Evolutionary conservation across 1,140 invertebrate genomes (phyloP).

Genomic region (Chymomyza costata): DNA sequence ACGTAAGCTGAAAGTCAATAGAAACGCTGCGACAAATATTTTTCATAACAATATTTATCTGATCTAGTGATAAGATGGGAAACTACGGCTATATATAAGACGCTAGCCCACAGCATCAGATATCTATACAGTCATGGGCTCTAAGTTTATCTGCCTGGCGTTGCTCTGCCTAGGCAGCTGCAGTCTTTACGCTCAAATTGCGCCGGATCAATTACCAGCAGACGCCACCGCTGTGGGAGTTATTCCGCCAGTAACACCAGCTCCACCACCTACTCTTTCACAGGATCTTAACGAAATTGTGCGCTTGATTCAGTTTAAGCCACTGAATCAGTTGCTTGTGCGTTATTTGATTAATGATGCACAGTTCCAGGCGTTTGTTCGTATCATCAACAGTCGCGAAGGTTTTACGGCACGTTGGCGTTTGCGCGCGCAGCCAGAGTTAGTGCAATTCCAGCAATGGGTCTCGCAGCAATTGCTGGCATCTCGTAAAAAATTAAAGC

Average conservation of each 20-base stretch:
- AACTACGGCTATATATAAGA: conserved; percentile 18
- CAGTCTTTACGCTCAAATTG: not conserved
- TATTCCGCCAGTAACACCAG: conserved; percentile 2
- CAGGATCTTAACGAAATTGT: conserved; percentile 57
- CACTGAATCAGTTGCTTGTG: conserved; percentile 43
- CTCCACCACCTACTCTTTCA: conserved; percentile 37
- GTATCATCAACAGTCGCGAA: conserved; percentile 54
- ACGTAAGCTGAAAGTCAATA: conserved; percentile 36
- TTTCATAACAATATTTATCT: conserved; percentile 37
- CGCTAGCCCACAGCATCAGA: not conserved
- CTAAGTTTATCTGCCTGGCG: conserved; percentile 2
- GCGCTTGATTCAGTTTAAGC: conserved; percentile 48
- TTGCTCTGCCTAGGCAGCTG: not conserved
- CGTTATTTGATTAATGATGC: conserved; percentile 64
- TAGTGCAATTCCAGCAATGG: conserved; percentile 51
- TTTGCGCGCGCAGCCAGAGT: conserved; percentile 54
- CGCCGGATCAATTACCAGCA: too few species aligned
- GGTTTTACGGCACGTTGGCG: conserved; percentile 48
- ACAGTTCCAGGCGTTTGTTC: conserved; percentile 59
- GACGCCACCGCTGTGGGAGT: not conserved
- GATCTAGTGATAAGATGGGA: conserved; percentile 10
- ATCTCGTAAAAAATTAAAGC: conserved; percentile 41
- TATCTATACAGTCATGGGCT: conserved; percentile 7
- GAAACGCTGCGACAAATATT: conserved; percentile 46
- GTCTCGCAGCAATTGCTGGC: conserved; percentile 46